phyloP scores from a whole-genome alignment of 2,888 invertebrate species.

The Rotaria magnacalcarata region DNA sequence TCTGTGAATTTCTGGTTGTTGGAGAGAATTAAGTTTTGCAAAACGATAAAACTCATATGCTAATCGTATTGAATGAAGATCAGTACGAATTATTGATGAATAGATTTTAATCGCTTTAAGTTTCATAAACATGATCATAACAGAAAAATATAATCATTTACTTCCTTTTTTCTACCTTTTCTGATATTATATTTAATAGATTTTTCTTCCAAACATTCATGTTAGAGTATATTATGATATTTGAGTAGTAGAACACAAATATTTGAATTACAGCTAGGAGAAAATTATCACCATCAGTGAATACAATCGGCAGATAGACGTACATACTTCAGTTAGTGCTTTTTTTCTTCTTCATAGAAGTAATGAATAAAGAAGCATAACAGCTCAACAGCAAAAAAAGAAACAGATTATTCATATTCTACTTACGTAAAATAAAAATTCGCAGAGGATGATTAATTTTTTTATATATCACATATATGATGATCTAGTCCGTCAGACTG shows the following conservation, averaged over 20 bases:
- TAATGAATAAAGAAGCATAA: no score
- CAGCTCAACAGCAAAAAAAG: no score
- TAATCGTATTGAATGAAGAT: no score
- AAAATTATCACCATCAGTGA: neutral
- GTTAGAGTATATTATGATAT: neutral
- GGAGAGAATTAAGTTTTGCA: no score
- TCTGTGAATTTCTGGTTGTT: no score
- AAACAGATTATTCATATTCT: no score
- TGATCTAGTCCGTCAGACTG: neutral
- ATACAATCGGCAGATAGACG: neutral
- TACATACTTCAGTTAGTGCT: neutral
- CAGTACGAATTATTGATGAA: no score
- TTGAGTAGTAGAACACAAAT: constrained; percentile 6
- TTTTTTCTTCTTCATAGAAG: neutral
- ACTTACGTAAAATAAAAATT: neutral
- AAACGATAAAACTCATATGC: no score
- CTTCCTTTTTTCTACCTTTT: neutral
- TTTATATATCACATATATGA: neutral
- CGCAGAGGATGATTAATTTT: neutral
- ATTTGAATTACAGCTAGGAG: neutral
- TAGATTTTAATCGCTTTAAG: neutral
- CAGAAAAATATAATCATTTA: neutral
- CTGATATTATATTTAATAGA: neutral
- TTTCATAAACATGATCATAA: neutral
- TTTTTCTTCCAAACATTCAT: neutral